A percentile compares a stretch with the other conserved stretches of the same genome.
These are phyloP conservation scores for Pongo abelii DNA, from an alignment of 2,113 vertebrate species.

Conservation along the genomic window DNA sequence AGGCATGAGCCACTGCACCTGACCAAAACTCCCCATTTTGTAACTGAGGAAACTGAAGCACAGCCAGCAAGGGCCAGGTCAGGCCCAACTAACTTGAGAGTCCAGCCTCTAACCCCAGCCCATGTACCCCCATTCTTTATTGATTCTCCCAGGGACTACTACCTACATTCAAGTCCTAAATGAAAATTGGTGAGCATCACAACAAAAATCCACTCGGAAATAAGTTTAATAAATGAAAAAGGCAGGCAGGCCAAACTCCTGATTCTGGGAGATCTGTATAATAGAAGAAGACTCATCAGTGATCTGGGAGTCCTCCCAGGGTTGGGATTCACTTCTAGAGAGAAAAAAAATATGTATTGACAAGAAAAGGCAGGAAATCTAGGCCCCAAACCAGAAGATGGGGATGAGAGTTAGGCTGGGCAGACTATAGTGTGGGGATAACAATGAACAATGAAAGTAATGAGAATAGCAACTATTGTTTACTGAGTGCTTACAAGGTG, in stretches of 20 bases:
- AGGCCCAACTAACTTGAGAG: background rate
- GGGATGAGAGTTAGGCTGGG: background rate
- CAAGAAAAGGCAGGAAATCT: background rate
- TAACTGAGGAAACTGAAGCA: background rate
- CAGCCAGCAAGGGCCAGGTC: background rate
- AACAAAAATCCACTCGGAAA: constrained; percentile 12
- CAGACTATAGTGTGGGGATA: background rate
- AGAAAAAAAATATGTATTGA: background rate
- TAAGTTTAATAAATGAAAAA: background rate
- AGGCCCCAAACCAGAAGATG: background rate
- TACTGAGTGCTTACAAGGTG: background rate
- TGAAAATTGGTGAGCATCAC: background rate
- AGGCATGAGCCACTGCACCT: no score
- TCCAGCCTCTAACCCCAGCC: no score
- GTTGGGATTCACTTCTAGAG: background rate
- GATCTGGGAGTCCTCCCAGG: background rate
- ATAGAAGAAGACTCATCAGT: background rate
- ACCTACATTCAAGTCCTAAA: background rate
- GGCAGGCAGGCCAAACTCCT: background rate
- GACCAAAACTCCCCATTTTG: background rate
- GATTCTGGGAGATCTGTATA: background rate
- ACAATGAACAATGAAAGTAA: background rate
- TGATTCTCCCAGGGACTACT: background rate
- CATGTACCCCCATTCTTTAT: background rate
- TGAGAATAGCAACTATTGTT: background rate